Percentiles rank a stretch among this genome's conserved stretches.
Conservation (phyloP, 1,140 invertebrate species). For the Campoletis sonorensis region DNA sequence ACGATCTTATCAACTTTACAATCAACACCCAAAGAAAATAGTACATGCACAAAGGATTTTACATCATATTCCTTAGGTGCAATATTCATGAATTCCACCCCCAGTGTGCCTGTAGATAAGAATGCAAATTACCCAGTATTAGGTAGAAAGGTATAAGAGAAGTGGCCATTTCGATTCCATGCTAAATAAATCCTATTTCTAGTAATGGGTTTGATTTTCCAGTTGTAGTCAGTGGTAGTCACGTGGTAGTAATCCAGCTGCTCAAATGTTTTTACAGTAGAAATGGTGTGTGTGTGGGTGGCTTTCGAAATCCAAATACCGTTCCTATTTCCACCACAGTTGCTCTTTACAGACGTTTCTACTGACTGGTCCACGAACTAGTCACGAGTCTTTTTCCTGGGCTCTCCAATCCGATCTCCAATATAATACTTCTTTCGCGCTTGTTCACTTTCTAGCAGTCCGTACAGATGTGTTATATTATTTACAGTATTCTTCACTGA, state of each 20-base stretch:
- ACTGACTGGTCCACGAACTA: constrained; percentile 19
- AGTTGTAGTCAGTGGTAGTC: not conserved
- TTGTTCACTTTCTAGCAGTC: not conserved
- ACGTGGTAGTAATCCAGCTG: not conserved
- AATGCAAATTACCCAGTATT: constrained; percentile 4
- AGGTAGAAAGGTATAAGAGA: constrained; percentile 12
- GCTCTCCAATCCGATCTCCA: not conserved
- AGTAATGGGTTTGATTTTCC: not conserved
- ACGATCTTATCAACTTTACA: not conserved
- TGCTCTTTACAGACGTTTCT: constrained; percentile 25
- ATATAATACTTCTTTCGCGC: not conserved
- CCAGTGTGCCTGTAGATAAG: not conserved
- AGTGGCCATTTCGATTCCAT: constrained; percentile 1
- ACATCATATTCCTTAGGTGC: not conserved
- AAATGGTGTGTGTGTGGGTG: not conserved
- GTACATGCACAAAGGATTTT: not conserved
- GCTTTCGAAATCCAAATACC: not conserved
- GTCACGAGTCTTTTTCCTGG: not conserved
- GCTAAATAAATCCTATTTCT: not conserved
- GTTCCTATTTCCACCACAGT: constrained; percentile 29
- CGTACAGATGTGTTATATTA: not conserved
- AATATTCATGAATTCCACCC: constrained; percentile 26
- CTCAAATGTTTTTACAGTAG: not conserved
- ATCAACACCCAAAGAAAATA: not conserved
- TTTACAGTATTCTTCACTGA: not conserved